A percentile compares a stretch with the other conserved stretches of the same genome.
phyloP scores from a whole-genome alignment of 2,113 vertebrate genomes.

The Candoia aspera region DNA sequence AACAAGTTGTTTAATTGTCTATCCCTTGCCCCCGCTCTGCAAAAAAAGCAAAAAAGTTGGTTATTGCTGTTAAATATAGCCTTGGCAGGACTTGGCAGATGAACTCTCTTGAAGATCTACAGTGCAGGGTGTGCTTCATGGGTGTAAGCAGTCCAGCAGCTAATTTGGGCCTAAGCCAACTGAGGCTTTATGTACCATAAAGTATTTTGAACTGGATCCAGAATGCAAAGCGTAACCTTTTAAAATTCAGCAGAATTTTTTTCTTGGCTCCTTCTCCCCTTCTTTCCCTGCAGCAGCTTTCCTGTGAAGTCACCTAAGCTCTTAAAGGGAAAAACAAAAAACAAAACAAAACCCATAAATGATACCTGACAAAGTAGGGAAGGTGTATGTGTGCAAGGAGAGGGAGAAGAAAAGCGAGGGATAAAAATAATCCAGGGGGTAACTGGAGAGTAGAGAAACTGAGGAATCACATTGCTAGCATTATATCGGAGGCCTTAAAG shows the following conservation, averaged over 20 bases:
- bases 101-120: neutral
- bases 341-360: neutral
- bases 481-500: neutral
- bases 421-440: neutral
- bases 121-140: neutral
- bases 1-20: neutral
- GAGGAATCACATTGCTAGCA: neutral
- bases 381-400: neutral
- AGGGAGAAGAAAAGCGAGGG: neutral
- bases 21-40: neutral
- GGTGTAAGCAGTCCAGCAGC: neutral
- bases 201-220: neutral
- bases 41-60: neutral
- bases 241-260: neutral
- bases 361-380: neutral
- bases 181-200: neutral
- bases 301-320: neutral
- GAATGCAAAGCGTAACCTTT: neutral
- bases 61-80: neutral
- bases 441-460: neutral
- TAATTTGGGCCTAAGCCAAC: neutral
- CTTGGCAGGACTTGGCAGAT: neutral
- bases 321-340: neutral
- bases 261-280: neutral
- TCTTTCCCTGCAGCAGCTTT: neutral